Conservation (phyloP, 2,113 vertebrate species). For the cattle (Bos taurus) region DNA sequence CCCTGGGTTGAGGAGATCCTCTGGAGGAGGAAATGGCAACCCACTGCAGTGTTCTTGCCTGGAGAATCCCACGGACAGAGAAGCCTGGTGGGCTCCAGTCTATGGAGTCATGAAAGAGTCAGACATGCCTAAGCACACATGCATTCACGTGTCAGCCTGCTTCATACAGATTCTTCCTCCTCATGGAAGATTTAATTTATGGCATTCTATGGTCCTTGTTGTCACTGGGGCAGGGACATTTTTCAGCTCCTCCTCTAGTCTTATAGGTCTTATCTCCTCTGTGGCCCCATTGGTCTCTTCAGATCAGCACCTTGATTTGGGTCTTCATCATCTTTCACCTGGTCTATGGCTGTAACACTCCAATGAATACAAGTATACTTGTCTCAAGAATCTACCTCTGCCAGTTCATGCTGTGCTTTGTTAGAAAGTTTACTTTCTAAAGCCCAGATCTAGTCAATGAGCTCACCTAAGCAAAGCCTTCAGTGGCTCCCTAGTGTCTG, state of each 20-base stretch:
- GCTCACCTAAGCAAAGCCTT: not conserved
- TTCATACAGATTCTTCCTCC: not conserved
- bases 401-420: not conserved
- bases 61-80: not conserved
- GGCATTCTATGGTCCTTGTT: not conserved
- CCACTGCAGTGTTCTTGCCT: not conserved
- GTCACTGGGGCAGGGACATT: not conserved
- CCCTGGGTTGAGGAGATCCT: not conserved
- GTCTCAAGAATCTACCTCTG: not conserved
- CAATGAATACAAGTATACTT: not conserved
- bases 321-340: not conserved
- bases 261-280: not conserved
- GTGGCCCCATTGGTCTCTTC: not conserved
- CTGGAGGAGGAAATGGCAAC: not conserved
- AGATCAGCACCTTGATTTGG: not conserved
- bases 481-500: not conserved
- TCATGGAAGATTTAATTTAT: not conserved
- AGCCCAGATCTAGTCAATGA: not conserved
- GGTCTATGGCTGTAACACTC: not conserved
- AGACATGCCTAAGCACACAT: not conserved
- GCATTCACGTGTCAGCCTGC: not conserved
- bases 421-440: not conserved
- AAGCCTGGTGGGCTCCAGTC: not conserved
- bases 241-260: not conserved
- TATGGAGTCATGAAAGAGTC: not conserved